phyloP scores from a whole-genome alignment of 2,888 invertebrate species.

The Acronicta psi region DNA sequence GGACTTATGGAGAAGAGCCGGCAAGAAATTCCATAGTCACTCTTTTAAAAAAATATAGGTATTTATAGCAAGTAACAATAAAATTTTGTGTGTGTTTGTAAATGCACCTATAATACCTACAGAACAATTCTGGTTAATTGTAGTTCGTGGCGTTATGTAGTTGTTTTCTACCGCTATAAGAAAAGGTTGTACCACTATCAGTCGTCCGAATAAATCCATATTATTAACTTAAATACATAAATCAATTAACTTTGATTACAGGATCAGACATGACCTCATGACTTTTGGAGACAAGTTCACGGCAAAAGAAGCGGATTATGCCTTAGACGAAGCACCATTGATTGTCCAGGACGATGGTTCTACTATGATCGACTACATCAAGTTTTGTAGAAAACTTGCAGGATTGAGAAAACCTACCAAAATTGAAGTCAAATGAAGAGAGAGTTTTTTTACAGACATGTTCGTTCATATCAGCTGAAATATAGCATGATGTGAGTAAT shows the following conservation, averaged over 20 bases:
- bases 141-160: too few relatives aligned
- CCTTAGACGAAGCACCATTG: conserved; percentile 90
- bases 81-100: too few relatives aligned
- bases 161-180: too few relatives aligned
- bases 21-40: too few relatives aligned
- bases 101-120: too few relatives aligned
- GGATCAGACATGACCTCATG: conserved; percentile 91
- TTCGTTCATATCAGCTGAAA: not conserved
- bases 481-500: conserved; percentile 23
- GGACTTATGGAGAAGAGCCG: too few relatives aligned
- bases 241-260: conserved; percentile 62
- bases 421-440: conserved; percentile 41
- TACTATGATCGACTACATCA: conserved; percentile 90
- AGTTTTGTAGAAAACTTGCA: conserved; percentile 90
- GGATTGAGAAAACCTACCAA: conserved; percentile 87
- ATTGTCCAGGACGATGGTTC: conserved; percentile 84
- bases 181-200: too few relatives aligned
- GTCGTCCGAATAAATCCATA: too few relatives aligned
- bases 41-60: too few relatives aligned
- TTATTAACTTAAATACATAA: not conserved
- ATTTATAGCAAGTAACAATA: too few relatives aligned
- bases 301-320: conserved; percentile 90
- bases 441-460: not conserved
- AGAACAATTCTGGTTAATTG: too few relatives aligned
- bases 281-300: conserved; percentile 91